Base-by-base conservation (phyloP, 2,888 invertebrate genomes). In the Dynastes tityus region DNA sequence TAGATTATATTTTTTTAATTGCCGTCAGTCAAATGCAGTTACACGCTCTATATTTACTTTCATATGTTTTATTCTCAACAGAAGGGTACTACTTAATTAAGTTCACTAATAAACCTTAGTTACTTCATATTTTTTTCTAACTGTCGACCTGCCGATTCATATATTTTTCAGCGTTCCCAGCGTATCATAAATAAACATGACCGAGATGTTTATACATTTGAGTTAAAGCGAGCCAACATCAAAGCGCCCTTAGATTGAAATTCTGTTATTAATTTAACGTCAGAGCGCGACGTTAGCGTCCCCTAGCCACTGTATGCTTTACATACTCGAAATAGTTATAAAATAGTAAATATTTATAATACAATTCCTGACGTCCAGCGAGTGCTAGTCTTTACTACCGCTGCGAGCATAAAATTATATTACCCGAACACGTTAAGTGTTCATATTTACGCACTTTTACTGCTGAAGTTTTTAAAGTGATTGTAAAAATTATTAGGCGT, bases 401-500 rank as follows among this genome's bases (percentile, higher is more conserved):
- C 53, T 37, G 13, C 49, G 51, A 68, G 40, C 37, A 61, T 61
- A 73, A 73, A 73, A 40, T 58, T 73, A 73, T 73, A 73, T 61
- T 58, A 40, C 61, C 58, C 40, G 58, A 37, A 58, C 61, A 45
- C 58, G 73, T 73, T 73, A 73, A 73, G 61, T 73, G 73, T 61
- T 40, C 73, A 27, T 73, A 73, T 73, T 73, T 73, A 73, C 58
- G n/a, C 55, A 40, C 73, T 73, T 73, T 73, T 73, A 73, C 61
- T 61, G 45, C 61, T 58, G 27, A 73, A 58, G 61, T 73, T 73
- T 73, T 58, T 58, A 73, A 73, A 73, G 73, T 61, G 73, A 73
- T 73, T 61, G 73, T 61, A 73, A 73, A 73, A 73, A 58, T 73
- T 73, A 73, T 73, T 73, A 73, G 61, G 73, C 73, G 61, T 73